These are phyloP conservation scores for Styela clava DNA, from an alignment of 23 tunicate species.

Conservation along the genomic window DNA sequence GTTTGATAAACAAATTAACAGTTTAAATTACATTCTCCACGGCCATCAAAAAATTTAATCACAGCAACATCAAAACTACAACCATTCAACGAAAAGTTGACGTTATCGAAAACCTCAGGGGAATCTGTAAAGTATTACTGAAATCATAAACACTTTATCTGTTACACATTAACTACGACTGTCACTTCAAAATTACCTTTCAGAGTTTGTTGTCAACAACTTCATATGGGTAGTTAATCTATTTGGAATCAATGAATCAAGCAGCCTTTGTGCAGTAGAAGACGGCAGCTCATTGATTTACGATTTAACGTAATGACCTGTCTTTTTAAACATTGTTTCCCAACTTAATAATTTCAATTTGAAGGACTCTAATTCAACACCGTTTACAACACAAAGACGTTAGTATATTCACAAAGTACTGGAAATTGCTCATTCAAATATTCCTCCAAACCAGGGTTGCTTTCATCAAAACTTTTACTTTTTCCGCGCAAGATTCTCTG, in stretches of 20 bases:
- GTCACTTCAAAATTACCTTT: slow-evolving; percentile 54
- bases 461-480: no score
- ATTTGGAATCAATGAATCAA: slow-evolving; percentile 61
- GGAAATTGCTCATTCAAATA: no score
- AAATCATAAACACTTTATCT: slow-evolving; percentile 56
- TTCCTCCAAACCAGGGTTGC: no score
- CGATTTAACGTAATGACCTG: slow-evolving; percentile 51
- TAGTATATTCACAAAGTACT: no score
- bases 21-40: slow-evolving; percentile 68
- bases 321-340: slow-evolving; percentile 54
- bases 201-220: slow-evolving; percentile 66
- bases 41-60: slow-evolving; percentile 62
- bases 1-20: slow-evolving; percentile 58
- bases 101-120: slow-evolving; percentile 47
- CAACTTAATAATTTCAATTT: slow-evolving; percentile 44
- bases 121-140: slow-evolving; percentile 44
- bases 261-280: slow-evolving; percentile 42
- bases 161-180: slow-evolving; percentile 46
- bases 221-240: slow-evolving; percentile 51
- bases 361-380: slow-evolving; percentile 47
- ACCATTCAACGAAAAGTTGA: slow-evolving; percentile 57
- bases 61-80: slow-evolving; percentile 52
- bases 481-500: no score
- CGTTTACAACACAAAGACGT: no score
- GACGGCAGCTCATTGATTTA: slow-evolving; percentile 70